Conservation (phyloP, 2,113 vertebrate species). For the Dermatemys mawii region DNA sequence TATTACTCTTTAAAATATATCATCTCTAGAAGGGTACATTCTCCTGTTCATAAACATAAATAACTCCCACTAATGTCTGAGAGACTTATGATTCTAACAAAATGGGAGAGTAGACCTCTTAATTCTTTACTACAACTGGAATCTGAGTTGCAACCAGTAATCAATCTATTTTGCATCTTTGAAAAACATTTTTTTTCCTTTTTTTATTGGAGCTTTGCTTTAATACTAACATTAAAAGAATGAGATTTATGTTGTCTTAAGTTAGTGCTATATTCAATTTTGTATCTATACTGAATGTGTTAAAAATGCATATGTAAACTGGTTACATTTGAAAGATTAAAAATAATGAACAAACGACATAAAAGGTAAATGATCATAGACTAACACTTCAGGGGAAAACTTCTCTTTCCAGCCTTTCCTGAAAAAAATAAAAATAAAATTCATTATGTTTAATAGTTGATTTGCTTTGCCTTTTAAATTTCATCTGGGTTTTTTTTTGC, state of each 20-base stretch:
- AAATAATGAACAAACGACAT: no score
- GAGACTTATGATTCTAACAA: slow-evolving; percentile 27
- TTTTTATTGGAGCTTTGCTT: slow-evolving; percentile 67
- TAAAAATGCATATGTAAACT: slow-evolving; percentile 50
- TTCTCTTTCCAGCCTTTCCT: slow-evolving; percentile 63
- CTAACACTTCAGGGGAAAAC: slow-evolving; percentile 53
- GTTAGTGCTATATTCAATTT: slow-evolving; percentile 69
- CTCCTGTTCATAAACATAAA: slow-evolving; percentile 24
- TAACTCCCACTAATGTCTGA: slow-evolving; percentile 47
- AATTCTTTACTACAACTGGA: slow-evolving; percentile 68
- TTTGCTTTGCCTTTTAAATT: slow-evolving; percentile 70
- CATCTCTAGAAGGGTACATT: slow-evolving; percentile 48
- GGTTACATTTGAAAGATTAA: no score
- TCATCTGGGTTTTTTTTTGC: slow-evolving; percentile 70
- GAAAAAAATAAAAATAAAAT: slow-evolving; percentile 62
- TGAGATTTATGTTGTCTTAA: slow-evolving; percentile 63
- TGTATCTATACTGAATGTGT: slow-evolving; percentile 67
- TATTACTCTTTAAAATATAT: slow-evolving; percentile 50
- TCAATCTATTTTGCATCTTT: slow-evolving; percentile 55
- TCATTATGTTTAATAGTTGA: slow-evolving; percentile 28
- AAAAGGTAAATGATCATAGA: slow-evolving; percentile 42
- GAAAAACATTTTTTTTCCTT: slow-evolving; percentile 53
- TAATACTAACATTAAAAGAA: slow-evolving; percentile 64
- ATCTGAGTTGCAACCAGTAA: slow-evolving; percentile 52
- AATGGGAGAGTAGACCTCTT: slow-evolving; percentile 43